Base-by-base conservation (phyloP, 2,888 invertebrate species). In the Scaptomyza flava region DNA sequence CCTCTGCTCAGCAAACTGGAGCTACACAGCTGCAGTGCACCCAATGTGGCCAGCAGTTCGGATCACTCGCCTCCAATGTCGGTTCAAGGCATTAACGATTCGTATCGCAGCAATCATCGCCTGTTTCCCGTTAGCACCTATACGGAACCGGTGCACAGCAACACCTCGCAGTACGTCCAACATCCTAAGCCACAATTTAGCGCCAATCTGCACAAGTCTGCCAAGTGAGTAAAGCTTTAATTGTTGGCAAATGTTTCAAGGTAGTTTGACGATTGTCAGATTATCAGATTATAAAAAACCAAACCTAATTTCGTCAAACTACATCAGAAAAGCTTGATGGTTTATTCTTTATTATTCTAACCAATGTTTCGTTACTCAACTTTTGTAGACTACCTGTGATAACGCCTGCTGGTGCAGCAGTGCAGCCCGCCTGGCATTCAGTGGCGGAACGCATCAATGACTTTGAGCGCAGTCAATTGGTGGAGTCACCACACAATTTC, bases 81-180 rank as follows among this genome's bases (percentile, higher is more conserved):
- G 1, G 17, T 9, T n/a, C 50, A 36, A 11, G n/a, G 46, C 66
- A 79, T 73, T 62, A 65, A 36, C 14, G 73, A 81, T 48, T 81
- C 92, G 68, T 90, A 92, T 89, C 91, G 93, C 87, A 91, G 91
- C 84, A 92, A 92, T 86, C 91, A 92, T 79, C 90, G 95, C 72
- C 92, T 96, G 64, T 96, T 95, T 90, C 94, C 96, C 5, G 93
- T 95, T 50, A 94, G 94, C 89, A 95, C 95, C 11, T 95, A 95
- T 89, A 94, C 95, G 0, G 94, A 94, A 67, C 94, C 92, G 59
- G 87, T 91, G 62, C 91, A 90, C 66, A 91, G 89, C 75, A 91
- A 90, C 74, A 90, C 91, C 72, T 90, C 81, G 77, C 89, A 90
- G 68, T 89, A 88, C 59, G 91, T 90, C 61, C 89, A 90, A 53